phyloP scores from a whole-genome alignment of 2,113 vertebrate genomes.

The Sinocyclocheilus rhinocerous region DNA sequence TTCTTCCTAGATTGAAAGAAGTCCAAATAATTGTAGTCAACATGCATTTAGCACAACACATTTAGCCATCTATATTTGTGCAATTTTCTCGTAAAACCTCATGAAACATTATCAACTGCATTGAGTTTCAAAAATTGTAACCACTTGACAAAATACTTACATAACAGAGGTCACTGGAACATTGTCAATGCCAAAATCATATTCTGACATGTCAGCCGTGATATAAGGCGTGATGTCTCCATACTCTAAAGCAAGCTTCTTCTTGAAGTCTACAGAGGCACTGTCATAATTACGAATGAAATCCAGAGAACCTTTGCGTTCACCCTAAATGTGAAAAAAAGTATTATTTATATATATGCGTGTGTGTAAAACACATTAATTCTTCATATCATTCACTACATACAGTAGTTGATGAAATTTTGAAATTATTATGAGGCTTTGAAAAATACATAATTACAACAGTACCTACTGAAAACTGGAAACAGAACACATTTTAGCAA shows the following conservation, averaged over 20 bases:
- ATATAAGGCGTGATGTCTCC: constrained; percentile 82
- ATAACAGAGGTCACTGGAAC: constrained; percentile 3
- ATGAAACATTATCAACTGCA: background rate
- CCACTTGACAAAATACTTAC: constrained; percentile 56
- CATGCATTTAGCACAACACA: background rate
- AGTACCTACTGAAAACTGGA: too few species aligned
- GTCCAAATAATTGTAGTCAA: background rate
- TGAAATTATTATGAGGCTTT: too few species aligned
- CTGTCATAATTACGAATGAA: constrained; percentile 87
- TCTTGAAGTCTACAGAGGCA: constrained; percentile 86
- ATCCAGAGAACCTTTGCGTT: constrained; percentile 88
- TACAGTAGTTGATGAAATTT: background rate
- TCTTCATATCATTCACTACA: background rate
- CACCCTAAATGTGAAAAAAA: constrained; percentile 82
- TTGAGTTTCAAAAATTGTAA: background rate
- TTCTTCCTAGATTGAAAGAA: constrained; percentile 75
- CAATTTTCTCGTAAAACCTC: background rate
- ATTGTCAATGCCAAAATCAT: constrained; percentile 45
- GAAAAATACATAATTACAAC: too few species aligned
- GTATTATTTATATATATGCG: too few species aligned
- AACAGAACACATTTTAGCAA: too few species aligned
- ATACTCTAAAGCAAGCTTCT: constrained; percentile 79
- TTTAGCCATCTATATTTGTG: background rate
- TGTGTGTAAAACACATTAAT: background rate
- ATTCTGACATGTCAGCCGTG: constrained; percentile 57